Evolutionary conservation across 2,888 invertebrate species (phyloP).

Genomic region (Pardosa pseudoannulata): DNA sequence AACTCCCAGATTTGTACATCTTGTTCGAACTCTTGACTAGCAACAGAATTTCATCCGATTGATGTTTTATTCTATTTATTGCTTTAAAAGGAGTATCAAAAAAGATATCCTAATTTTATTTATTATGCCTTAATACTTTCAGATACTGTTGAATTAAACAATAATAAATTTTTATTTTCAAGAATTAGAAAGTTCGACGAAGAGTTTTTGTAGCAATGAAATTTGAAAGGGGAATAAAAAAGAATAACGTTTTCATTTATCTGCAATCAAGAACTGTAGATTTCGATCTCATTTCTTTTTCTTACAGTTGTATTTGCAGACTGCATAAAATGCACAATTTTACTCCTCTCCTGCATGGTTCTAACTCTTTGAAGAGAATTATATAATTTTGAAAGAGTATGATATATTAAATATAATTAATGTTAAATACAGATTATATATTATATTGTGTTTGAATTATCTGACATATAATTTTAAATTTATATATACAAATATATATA

Average conservation of each 20-base stretch:
- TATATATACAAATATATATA: slow-evolving; percentile 9
- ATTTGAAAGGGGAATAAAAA: no score
- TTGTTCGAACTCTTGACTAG: no score
- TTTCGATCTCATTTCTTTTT: neutral
- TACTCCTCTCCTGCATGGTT: neutral
- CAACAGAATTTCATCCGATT: no score
- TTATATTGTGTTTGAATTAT: neutral
- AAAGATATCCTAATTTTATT: no score
- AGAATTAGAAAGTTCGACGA: no score
- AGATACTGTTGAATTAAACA: no score
- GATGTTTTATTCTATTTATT: no score
- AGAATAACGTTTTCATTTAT: neutral
- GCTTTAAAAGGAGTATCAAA: no score
- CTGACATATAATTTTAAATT: neutral
- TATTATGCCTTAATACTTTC: no score
- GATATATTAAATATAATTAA: neutral
- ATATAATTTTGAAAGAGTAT: neutral
- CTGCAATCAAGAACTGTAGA: neutral
- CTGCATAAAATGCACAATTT: neutral
- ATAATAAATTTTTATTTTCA: no score
- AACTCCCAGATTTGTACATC: no score
- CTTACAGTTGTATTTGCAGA: neutral
- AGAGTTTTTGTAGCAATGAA: no score
- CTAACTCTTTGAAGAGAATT: neutral
- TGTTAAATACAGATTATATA: slow-evolving; percentile 17